Base-by-base conservation (phyloP, 2,113 vertebrate species). In the Labeo rohita region DNA sequence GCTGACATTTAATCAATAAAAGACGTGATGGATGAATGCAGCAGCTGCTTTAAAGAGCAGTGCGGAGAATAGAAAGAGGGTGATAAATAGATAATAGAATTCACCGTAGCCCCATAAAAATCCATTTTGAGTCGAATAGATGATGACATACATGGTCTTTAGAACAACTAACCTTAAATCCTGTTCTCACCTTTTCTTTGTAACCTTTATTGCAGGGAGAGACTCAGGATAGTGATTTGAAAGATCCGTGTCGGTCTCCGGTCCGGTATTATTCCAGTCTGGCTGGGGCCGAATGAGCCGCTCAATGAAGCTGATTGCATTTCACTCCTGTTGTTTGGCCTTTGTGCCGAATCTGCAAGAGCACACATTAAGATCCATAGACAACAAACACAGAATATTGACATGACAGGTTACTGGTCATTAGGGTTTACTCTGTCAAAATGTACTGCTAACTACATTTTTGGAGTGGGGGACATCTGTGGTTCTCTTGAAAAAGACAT, bases 161-260 rank as follows among this genome's bases (percentile, higher is more conserved):
- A 15, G 11, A 23, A 66, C 7, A 5, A 12, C 18, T 79, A 56
- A 59, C 34, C 52, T 79, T 59, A 18, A 79, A 59, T 79, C 16
- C 52, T 43, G 39, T 78, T 34, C 15, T 56, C 34, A 5, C 18
- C 5, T 8, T n/a, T 59, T 79, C 34, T 12, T 59, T 8, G 18
- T 5, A 61, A 80, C 3, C 36, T 23, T 23, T 12, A 63, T 9
- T 97, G 97, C 34, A 98, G 96, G 0, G 97, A 97, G 97, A 97
- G 97, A 74, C 97, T 95, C 87, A 56, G 36, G 77, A 80, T 63
- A 39, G 54, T 3, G 97, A 97, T 90, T 97, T 28, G 47, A 47
- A 47, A 47, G 47, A 7, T 21, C 16, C 2, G 7, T 21, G 54
- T 21, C 6, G 16, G 54, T 21, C 54, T 59, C 54, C 2, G 95